These are phyloP conservation scores for Pogonocherus hispidulus DNA, from an alignment of 2,888 invertebrate genomes.

Conservation along the genomic window DNA sequence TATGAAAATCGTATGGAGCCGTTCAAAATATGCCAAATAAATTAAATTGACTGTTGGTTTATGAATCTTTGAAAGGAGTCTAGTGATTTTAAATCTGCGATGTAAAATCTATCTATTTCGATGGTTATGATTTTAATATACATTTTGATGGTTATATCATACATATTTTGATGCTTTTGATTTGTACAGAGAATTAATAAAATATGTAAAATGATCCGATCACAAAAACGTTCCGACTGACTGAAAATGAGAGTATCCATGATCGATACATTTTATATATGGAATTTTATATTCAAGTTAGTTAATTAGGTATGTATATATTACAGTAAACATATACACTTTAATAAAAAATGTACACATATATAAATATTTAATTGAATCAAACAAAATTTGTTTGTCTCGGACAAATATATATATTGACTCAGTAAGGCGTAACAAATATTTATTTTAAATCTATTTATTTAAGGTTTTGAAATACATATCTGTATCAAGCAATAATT, in stretches of 20 bases:
- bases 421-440: too few species aligned
- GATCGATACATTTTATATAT: not conserved
- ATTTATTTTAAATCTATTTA: too few species aligned
- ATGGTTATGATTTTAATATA: not conserved
- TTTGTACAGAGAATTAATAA: not conserved
- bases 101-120: not conserved
- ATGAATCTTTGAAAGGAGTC: not conserved
- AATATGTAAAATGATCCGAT: not conserved
- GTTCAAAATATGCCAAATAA: not conserved
- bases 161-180: conserved; percentile 1
- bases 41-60: conserved; percentile 4
- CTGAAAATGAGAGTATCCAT: not conserved
- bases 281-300: too few species aligned
- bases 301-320: too few species aligned
- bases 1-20: not conserved
- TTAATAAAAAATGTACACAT: too few species aligned
- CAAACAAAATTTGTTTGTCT: too few species aligned
- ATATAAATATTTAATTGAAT: too few species aligned
- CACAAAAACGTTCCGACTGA: not conserved
- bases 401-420: too few species aligned
- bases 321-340: too few species aligned
- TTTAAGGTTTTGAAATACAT: too few species aligned
- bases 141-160: not conserved
- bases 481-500: too few species aligned
- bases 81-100: not conserved